Base-by-base conservation (phyloP, 2,888 invertebrate species). In the Glaucopsyche alexis region DNA sequence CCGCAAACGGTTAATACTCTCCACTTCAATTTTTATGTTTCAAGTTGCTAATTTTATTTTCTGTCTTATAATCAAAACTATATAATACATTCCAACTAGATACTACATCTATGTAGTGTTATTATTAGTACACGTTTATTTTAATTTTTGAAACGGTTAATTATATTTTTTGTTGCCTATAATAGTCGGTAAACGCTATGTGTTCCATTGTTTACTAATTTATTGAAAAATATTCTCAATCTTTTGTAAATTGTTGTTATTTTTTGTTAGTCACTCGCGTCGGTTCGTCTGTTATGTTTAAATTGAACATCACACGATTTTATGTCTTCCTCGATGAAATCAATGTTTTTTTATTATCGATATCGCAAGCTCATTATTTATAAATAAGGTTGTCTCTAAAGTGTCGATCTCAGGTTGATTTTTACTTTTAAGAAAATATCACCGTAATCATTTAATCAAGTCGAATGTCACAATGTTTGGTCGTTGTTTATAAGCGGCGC, bases 381-480 rank as follows among this genome's bases (percentile, higher is more conserved):
- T 84, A 82, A 85, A 88, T 89, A 87, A 85, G 85, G 86, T 87
- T 88, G 87, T 93, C 88, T 89, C 88, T 85, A 85, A 89, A 88
- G 87, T 87, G 89, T 91, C 92, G 93, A 93, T 93, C 93, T 93
- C 93, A 92, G 89, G 87, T 91, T 92, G 91, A 92, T 91, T 90
- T 87, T 88, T 91, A 88, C 91, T 87, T 84, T 92, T 91, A 92
- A 91, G 86, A 84, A 85, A 87, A 85, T 87, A 89, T 88, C 87
- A 84, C 85, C 86, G 84, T 84, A 85, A 81, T 82, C 78, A 85
- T 83, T 81, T 81, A 79, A 80, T 83, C 81, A 75, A 87, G 84
- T 84, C 80, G 79, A 84, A 85, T 86, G 87, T 90, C 87, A 88
- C 89, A 87, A 87, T 80, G 80, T 83, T 84, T 83, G 82, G 82